phyloP scores from a whole-genome alignment of 2,113 vertebrate genomes.

The Perca fluviatilis region DNA sequence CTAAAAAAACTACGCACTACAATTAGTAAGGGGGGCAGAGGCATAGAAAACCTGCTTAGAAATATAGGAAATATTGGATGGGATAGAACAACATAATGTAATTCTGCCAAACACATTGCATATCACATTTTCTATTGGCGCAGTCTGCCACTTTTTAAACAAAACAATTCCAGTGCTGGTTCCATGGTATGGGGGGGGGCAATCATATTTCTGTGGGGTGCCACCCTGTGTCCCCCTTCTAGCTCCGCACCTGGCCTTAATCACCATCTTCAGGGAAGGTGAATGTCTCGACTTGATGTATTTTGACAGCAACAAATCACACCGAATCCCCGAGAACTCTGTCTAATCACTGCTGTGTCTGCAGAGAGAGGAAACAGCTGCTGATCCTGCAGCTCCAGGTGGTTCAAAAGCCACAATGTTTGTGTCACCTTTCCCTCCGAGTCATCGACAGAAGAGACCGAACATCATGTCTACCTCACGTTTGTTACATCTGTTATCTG shows the following conservation, averaged over 20 bases:
- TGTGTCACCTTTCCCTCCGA: conserved; percentile 43
- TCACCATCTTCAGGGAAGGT: neutral
- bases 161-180: too few relatives aligned
- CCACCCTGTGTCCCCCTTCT: too few relatives aligned
- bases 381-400: conserved; percentile 26
- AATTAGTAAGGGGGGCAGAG: too few relatives aligned
- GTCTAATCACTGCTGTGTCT: neutral
- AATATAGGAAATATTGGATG: too few relatives aligned
- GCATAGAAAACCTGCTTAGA: too few relatives aligned
- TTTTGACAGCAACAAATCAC: conserved; percentile 46
- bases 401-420: conserved; percentile 5
- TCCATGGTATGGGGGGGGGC: too few relatives aligned
- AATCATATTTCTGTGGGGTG: too few relatives aligned
- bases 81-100: too few relatives aligned
- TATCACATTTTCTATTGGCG: too few relatives aligned
- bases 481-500: neutral
- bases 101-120: too few relatives aligned
- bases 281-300: conserved; percentile 19
- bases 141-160: too few relatives aligned
- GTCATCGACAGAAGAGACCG: conserved; percentile 30
- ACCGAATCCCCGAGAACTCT: neutral
- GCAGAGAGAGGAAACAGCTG: conserved; percentile 50
- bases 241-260: neutral
- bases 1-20: too few relatives aligned
- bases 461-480: conserved; percentile 9